Percentiles rank a stretch among this genome's conserved stretches.
Conservation (phyloP, 2,888 invertebrate species). For the Spicauda simplicius region DNA sequence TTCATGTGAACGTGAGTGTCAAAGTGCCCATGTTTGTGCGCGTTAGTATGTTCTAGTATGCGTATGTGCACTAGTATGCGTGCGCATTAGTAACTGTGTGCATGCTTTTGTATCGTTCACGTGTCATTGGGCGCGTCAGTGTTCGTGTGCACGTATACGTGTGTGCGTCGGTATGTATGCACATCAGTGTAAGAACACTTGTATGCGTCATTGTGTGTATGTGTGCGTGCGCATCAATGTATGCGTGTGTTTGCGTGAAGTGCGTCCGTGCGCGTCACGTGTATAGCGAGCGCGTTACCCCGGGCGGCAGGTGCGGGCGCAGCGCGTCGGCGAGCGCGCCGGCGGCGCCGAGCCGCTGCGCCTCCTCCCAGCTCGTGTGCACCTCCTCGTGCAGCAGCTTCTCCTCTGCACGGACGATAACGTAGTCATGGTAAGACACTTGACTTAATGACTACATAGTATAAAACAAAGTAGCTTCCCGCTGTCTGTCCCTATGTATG, state of each 20-base stretch:
- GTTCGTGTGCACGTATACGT: not conserved
- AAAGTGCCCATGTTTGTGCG: too few relatives aligned
- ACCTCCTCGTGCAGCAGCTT: constrained; percentile 91
- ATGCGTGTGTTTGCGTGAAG: not conserved
- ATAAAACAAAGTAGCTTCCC: too few relatives aligned
- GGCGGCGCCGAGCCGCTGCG: constrained; percentile 77
- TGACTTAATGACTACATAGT: too few relatives aligned
- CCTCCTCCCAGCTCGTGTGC: constrained; percentile 88
- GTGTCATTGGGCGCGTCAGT: too few relatives aligned
- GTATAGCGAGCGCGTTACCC: too few relatives aligned
- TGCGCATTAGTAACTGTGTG: not conserved
- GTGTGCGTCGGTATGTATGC: not conserved
- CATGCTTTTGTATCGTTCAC: too few relatives aligned
- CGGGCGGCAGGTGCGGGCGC: constrained; percentile 67
- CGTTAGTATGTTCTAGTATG: too few relatives aligned
- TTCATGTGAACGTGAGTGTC: too few relatives aligned
- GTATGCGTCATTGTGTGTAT: too few relatives aligned
- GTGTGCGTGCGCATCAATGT: not conserved
- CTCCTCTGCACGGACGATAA: constrained; percentile 81
- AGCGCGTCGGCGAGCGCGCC: constrained; percentile 74
- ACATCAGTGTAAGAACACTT: not conserved
- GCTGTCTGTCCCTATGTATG: too few relatives aligned
- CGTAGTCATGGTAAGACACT: too few relatives aligned
- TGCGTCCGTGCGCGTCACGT: not conserved
- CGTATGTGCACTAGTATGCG: not conserved